Evolutionary conservation across 2,888 invertebrate genomes (phyloP).

Genomic region (Plebejus anna): DNA sequence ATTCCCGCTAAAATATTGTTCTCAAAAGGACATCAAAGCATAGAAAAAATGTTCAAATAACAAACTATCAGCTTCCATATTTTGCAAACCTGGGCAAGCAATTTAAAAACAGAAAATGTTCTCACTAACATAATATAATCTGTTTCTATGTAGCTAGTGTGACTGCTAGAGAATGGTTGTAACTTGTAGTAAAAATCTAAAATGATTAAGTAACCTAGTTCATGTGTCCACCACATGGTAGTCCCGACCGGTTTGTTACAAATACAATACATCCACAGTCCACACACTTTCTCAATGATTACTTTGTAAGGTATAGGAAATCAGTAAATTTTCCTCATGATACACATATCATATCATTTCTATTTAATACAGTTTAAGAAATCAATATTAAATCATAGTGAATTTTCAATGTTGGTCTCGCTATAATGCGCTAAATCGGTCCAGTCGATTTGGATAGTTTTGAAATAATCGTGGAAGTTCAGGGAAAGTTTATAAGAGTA

Average conservation of each 20-base stretch:
- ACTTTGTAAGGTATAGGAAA: neutral
- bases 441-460: too few species aligned
- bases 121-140: neutral
- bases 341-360: neutral
- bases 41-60: neutral
- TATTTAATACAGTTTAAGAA: neutral
- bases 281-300: neutral
- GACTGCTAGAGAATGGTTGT: neutral
- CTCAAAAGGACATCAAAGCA: neutral
- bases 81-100: neutral
- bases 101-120: neutral
- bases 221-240: conserved; percentile 56
- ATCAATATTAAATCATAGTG: neutral
- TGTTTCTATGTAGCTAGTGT: neutral
- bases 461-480: too few species aligned
- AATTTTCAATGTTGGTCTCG: too few species aligned
- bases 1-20: neutral
- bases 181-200: neutral
- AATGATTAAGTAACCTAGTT: conserved; percentile 48
- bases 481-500: too few species aligned
- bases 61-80: neutral
- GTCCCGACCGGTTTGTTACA: conserved; percentile 54
- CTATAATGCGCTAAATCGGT: too few species aligned
- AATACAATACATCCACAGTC: conserved; percentile 24
- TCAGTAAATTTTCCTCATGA: neutral